Conservation (phyloP, 2,888 invertebrate genomes). For the Catocala nupta region DNA sequence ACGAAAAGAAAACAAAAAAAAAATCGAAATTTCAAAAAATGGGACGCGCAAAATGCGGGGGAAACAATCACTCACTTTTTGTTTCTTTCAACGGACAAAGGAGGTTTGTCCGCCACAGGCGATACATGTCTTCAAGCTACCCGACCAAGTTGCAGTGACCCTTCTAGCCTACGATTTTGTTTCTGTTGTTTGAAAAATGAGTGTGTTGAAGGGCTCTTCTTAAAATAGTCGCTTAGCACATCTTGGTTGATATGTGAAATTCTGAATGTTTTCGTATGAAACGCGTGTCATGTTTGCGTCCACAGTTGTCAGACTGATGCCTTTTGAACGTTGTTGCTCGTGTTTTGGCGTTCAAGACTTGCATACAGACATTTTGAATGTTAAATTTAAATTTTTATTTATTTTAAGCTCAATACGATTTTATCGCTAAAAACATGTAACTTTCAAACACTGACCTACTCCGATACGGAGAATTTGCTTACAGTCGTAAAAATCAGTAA, state of each 20-base stretch:
- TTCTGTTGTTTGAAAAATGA: constrained; percentile 42
- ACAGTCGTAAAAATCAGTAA: too few relatives aligned
- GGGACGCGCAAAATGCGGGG: constrained; percentile 62
- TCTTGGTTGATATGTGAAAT: constrained; percentile 72
- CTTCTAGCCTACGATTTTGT: constrained; percentile 42
- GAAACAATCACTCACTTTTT: constrained; percentile 79
- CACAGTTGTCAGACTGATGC: constrained; percentile 65
- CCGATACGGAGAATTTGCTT: too few relatives aligned
- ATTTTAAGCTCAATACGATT: neutral
- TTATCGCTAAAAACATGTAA: too few relatives aligned
- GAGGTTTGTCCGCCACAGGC: constrained; percentile 72
- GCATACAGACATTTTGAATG: neutral
- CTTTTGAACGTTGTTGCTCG: constrained; percentile 64
- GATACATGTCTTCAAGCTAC: constrained; percentile 67
- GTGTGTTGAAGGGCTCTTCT: constrained; percentile 51
- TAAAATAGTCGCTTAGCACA: constrained; percentile 71
- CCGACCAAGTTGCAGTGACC: constrained; percentile 63
- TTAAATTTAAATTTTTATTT: neutral
- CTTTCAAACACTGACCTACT: too few relatives aligned
- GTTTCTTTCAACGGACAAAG: constrained; percentile 74
- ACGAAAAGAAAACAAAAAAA: constrained; percentile 38
- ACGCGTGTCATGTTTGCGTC: constrained; percentile 70
- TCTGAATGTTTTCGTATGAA: constrained; percentile 71
- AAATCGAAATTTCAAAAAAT: constrained; percentile 51
- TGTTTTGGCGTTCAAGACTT: constrained; percentile 32